Conservation (phyloP, 2,113 vertebrate genomes). For the Coregonus clupeaformis region DNA sequence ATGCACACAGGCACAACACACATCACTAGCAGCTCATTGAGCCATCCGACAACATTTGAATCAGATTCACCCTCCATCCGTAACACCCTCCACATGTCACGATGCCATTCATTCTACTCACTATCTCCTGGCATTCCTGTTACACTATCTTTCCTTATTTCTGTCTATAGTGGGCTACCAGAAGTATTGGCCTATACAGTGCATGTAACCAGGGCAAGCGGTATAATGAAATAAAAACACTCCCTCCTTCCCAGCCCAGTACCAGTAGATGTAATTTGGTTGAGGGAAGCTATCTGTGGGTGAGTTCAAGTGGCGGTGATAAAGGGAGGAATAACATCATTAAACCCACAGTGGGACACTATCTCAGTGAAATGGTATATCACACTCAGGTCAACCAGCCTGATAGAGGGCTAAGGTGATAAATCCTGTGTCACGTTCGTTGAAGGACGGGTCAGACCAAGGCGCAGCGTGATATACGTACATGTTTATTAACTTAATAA, state of each 20-base stretch:
- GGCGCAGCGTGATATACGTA: no score
- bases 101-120: not conserved
- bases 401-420: slow-evolving; percentile 65
- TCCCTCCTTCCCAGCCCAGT: not conserved
- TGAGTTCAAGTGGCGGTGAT: slow-evolving; percentile 66
- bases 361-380: slow-evolving; percentile 72
- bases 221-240: slow-evolving; percentile 33
- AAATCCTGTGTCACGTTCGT: no score
- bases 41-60: not conserved
- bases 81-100: not conserved
- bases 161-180: no score
- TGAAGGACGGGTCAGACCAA: no score
- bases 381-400: slow-evolving; percentile 68
- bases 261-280: slow-evolving; percentile 31
- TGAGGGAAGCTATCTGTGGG: slow-evolving; percentile 39
- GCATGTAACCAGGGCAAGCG: not conserved
- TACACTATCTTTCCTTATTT: not conserved
- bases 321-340: slow-evolving; percentile 60
- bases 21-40: not conserved
- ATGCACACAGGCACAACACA: slow-evolving; percentile 29
- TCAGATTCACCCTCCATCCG: not conserved
- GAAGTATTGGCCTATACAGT: no score
- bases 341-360: slow-evolving; percentile 67
- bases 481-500: no score
- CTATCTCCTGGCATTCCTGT: not conserved